Evolutionary conservation across 2,113 vertebrate genomes (phyloP).

Genomic region (Saiga tatarica): DNA sequence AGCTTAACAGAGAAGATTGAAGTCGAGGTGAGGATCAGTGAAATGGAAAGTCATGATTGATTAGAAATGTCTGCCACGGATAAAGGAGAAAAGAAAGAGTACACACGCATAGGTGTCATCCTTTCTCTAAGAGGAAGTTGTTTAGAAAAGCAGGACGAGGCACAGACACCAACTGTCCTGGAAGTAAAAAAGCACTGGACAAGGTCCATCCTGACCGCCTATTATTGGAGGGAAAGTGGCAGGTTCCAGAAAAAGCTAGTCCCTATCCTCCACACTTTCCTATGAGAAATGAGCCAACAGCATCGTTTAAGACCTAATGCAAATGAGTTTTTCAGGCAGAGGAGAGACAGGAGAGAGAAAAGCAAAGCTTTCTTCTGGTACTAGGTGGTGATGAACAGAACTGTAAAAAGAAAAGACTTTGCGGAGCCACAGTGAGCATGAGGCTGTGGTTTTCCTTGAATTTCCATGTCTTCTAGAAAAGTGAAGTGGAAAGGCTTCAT

Average conservation of each 20-base stretch:
- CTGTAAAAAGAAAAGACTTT: background rate
- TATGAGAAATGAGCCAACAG: background rate
- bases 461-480: background rate
- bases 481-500: background rate
- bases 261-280: background rate
- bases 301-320: background rate
- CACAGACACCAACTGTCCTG: background rate
- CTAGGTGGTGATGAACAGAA: background rate
- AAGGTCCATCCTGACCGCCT: background rate
- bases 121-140: background rate
- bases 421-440: background rate
- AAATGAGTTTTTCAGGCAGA: constrained; percentile 50
- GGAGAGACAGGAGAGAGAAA: background rate
- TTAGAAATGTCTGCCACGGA: background rate
- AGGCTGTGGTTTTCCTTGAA: background rate
- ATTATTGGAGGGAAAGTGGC: background rate
- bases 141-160: background rate
- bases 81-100: background rate
- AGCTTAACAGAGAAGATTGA: background rate
- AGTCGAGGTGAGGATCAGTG: background rate
- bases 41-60: background rate
- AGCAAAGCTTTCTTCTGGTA: background rate
- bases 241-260: background rate
- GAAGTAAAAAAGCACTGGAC: background rate
- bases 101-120: background rate